Base-by-base conservation (phyloP, 2,113 vertebrate species). In the Gasterosteus nipponicus region DNA sequence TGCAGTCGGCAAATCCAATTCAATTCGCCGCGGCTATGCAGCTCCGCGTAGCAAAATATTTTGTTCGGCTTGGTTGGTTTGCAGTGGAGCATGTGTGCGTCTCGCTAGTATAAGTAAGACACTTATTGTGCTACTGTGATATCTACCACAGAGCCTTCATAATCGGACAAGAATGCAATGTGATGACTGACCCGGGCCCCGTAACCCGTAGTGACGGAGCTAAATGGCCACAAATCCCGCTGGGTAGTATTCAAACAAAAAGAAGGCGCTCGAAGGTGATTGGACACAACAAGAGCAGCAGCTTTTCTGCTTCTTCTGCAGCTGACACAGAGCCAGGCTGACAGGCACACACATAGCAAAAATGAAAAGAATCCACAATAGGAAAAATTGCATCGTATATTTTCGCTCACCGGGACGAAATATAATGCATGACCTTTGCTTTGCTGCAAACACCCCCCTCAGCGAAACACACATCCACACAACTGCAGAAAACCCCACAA, bases 151-250 rank as follows among this genome's bases (percentile, higher is more conserved):
- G 75, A 77, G 71, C 26, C 5, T 1, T 29, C 79, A 22, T 77
- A 82, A 89, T 87, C 83, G 81, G 76, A 80, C 70, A 6, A 59
- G 69, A 85, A 84, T 80, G 77, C 73, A 79, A 68, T 85, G 44
- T 79, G 83, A 89, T 89, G 82, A 85, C 68, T 33, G 83, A 90
- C n/a, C 89, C 69, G 82, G 68, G 66, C 22, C 75, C 81, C 42
- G 4, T 73, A 78, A 59, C 78, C 22, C 7, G 16, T 33, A 68
- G 65, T 80, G 86, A 83, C 59, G 19, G 78, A 73, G 76, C 63
- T 70, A 72, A 87, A 89, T 31, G 81, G 79, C 78, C 58, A 74
- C 59, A 73, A 69, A 64, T 69, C 72, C 63, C 68, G 74, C 70
- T 81, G 86, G 78, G 73, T 79, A 75, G 63, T 44, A 29, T 64